These are phyloP conservation scores for Sialis fuliginosa DNA, from an alignment of 2,888 invertebrate species.

Conservation along the genomic window DNA sequence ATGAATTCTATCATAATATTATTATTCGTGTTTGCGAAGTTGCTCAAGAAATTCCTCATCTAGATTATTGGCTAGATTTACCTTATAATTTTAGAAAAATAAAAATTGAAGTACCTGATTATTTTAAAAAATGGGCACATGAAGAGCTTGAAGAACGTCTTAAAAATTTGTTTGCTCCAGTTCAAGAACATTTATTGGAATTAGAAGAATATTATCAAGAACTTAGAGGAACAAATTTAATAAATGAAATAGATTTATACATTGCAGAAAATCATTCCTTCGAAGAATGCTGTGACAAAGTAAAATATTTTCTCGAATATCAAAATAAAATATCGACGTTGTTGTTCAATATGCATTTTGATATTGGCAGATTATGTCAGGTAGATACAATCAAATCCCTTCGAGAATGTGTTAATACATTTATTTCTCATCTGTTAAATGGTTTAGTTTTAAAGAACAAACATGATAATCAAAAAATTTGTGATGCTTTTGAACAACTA, in stretches of 20 bases:
- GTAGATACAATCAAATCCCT: slow-evolving; percentile 42
- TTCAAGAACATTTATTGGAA: slow-evolving; percentile 8
- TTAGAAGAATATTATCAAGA: slow-evolving; percentile 9
- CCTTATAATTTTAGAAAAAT: slow-evolving; percentile 13
- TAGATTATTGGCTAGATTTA: slow-evolving; percentile 15
- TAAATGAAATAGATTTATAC: slow-evolving; percentile 27
- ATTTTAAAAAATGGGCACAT: slow-evolving; percentile 12
- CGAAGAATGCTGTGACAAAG: slow-evolving; percentile 39
- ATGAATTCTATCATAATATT: slow-evolving; percentile 35
- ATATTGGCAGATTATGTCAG: slow-evolving; percentile 43
- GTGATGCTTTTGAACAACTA: slow-evolving; percentile 52
- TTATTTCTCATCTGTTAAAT: slow-evolving; percentile 40
- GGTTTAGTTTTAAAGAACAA: slow-evolving; percentile 46
- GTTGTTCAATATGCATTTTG: slow-evolving; percentile 49
- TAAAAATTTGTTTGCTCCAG: slow-evolving; percentile 7
- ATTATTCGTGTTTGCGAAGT: slow-evolving; percentile 25
- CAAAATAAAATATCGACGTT: slow-evolving; percentile 40
- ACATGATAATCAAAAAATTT: slow-evolving; percentile 47
- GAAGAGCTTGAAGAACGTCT: slow-evolving; percentile 7
- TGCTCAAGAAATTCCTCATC: slow-evolving; percentile 11
- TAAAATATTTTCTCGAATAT: slow-evolving; percentile 38
- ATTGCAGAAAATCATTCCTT: slow-evolving; percentile 34
- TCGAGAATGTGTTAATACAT: slow-evolving; percentile 34
- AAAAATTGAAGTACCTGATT: slow-evolving; percentile 17
- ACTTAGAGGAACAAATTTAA: slow-evolving; percentile 15